Conservation (phyloP, 1,140 invertebrate species). For the Cotesia vestalis region DNA sequence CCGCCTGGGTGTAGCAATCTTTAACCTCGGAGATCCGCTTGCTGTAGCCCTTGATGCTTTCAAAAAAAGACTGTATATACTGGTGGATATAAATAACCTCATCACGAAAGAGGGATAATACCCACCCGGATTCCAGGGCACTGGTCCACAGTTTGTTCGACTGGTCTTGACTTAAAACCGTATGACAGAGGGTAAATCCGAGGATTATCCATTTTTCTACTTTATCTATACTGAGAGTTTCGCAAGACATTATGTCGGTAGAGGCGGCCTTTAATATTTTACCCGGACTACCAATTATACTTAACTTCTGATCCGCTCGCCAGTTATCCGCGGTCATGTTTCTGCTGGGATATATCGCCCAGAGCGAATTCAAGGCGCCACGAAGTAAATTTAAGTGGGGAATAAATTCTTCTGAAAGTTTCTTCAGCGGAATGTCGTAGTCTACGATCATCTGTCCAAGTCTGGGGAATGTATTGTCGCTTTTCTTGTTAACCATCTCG, state of each 20-base stretch:
- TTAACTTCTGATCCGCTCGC: slow-evolving; percentile 92
- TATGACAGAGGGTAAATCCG: slow-evolving; percentile 91
- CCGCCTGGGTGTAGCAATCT: slow-evolving; percentile 90
- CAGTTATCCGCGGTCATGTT: slow-evolving; percentile 95
- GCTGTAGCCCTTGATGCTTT: slow-evolving; percentile 93
- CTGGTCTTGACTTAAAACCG: slow-evolving; percentile 80
- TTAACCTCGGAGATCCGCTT: slow-evolving; percentile 94
- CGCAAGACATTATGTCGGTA: slow-evolving; percentile 96
- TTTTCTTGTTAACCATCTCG: slow-evolving; percentile 92
- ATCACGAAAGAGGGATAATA: slow-evolving; percentile 93
- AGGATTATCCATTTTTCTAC: slow-evolving; percentile 98
- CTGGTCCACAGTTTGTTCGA: slow-evolving; percentile 90
- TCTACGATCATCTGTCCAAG: slow-evolving; percentile 98
- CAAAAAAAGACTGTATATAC: slow-evolving; percentile 93
- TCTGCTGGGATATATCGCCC: slow-evolving; percentile 85
- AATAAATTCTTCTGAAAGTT: slow-evolving; percentile 95
- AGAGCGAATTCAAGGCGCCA: slow-evolving; percentile 87
- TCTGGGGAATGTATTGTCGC: slow-evolving; percentile 91
- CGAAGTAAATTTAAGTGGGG: slow-evolving; percentile 90
- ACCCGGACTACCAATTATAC: slow-evolving; percentile 89
- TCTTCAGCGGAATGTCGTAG: slow-evolving; percentile 95
- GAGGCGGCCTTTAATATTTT: slow-evolving; percentile 92
- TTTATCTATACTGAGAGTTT: slow-evolving; percentile 93
- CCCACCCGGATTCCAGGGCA: slow-evolving; percentile 93
- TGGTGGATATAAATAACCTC: slow-evolving; percentile 96